Conservation (phyloP, 2,888 invertebrate genomes). For the Aspidapion aeneum region DNA sequence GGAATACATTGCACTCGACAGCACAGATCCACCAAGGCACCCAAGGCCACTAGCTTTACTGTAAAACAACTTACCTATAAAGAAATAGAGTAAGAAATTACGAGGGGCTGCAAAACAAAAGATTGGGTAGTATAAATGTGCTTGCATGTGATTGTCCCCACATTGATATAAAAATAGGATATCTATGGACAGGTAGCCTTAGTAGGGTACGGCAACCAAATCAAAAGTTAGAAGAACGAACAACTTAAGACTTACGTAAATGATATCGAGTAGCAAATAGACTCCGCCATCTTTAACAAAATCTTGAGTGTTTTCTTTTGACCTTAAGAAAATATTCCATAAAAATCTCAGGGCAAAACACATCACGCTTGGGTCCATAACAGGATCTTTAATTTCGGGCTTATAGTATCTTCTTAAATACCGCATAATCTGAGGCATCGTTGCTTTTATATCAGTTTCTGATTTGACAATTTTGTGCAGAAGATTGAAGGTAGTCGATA, state of each 20-base stretch:
- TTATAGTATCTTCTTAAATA: slow-evolving; percentile 27
- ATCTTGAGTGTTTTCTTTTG: slow-evolving; percentile 31
- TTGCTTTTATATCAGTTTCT: background rate
- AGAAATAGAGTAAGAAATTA: too few relatives aligned
- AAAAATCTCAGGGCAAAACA: slow-evolving; percentile 45
- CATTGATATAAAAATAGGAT: too few relatives aligned
- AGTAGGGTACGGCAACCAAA: too few relatives aligned
- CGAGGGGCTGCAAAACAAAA: too few relatives aligned
- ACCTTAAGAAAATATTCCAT: slow-evolving; percentile 44
- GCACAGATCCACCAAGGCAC: slow-evolving; percentile 46
- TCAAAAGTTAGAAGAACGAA: too few relatives aligned
- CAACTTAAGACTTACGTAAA: slow-evolving; percentile 41
- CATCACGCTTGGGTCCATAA: slow-evolving; percentile 43
- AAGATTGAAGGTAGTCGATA: background rate
- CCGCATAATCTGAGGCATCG: slow-evolving; percentile 17
- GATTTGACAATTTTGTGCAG: background rate
- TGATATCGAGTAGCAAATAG: slow-evolving; percentile 43
- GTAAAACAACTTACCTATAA: slow-evolving; percentile 37
- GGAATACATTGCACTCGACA: slow-evolving; percentile 41
- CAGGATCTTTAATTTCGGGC: slow-evolving; percentile 34
- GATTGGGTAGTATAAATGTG: too few relatives aligned
- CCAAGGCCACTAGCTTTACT: slow-evolving; percentile 45
- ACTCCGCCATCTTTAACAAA: slow-evolving; percentile 45
- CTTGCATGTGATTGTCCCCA: too few relatives aligned
- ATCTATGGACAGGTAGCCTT: too few relatives aligned